Base-by-base conservation (phyloP, 2,888 invertebrate species). In the Zaprionus obscuricornis region DNA sequence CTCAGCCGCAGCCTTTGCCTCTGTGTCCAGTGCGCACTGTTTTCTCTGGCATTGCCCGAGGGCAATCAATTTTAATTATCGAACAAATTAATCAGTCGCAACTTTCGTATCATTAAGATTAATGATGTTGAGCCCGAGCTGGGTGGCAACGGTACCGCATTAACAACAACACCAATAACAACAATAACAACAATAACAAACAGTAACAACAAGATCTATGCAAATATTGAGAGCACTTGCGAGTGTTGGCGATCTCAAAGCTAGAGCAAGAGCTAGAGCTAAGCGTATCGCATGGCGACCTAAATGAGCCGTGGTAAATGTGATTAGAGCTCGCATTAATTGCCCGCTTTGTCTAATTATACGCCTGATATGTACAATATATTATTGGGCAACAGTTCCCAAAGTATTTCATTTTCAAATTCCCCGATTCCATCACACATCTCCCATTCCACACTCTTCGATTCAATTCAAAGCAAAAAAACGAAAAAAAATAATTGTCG, bases 51-150 rank as follows among this genome's bases (percentile, higher is more conserved):
- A n/a, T 47, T 57, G 64, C 55, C 63, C 45, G 64, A 51, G 64
- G 65, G 59, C 63, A 71, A 85, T 82, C 86, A 86, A 82, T 82
- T 82, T 86, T 86, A 86, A 82, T 82, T 82, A 86, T 82, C 82
- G 75, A 57, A 74, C 81, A 82, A 82, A 82, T 81, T 81, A 81
- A 81, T 81, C 86, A 77, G 81, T 78, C 83, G 68, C 85, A 74
- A 74, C 66, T 85, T 71, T 85, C 78, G 75, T 82, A 82, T 82
- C 86, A 82, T 82, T 86, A 82, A 82, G 81, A 82, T 82, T 82
- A 86, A 82, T 82, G 81, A 82, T 74, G 59, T 46, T 64, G 66
- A 34, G n/a, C n/a, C 57, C 82, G 36, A 42, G 67, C 63, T 84
- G 85, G 83, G 85, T 77, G 77, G 73, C 75, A 78, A 68, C 69